Evolutionary conservation across 2,888 invertebrate species (phyloP).

Genomic region (Cryptocephalus moraei): DNA sequence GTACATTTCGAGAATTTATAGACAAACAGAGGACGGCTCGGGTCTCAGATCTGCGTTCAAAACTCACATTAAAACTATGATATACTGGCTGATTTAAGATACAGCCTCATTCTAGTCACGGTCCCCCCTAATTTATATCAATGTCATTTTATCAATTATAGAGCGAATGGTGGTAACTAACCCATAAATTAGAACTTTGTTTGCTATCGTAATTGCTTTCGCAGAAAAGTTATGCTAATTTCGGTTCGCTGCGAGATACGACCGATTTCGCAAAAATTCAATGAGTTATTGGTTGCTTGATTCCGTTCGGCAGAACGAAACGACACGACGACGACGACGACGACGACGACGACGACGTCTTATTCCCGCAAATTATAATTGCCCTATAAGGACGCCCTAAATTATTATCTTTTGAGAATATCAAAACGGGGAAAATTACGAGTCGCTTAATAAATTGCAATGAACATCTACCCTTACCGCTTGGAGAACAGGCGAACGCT

Average conservation of each 20-base stretch:
- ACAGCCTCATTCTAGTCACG: constrained; percentile 39
- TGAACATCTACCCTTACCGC: too few relatives aligned
- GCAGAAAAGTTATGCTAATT: constrained; percentile 23
- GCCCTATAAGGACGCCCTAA: too few relatives aligned
- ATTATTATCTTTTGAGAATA: too few relatives aligned
- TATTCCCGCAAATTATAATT: too few relatives aligned
- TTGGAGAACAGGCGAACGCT: too few relatives aligned
- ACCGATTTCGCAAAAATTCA: background rate
- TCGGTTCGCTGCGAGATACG: constrained; percentile 5
- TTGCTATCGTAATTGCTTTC: constrained; percentile 36
- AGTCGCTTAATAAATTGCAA: too few relatives aligned
- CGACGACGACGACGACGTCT: too few relatives aligned
- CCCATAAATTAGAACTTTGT: constrained; percentile 38
- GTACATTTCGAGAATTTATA: constrained; percentile 37
- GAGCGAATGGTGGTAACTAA: constrained; percentile 28
- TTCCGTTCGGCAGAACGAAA: too few relatives aligned
- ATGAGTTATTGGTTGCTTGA: too few relatives aligned
- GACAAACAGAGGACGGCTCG: constrained; percentile 35
- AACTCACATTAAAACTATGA: constrained; percentile 41
- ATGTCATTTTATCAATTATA: constrained; percentile 41
- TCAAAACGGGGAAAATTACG: too few relatives aligned
- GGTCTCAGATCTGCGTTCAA: constrained; percentile 35
- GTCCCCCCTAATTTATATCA: constrained; percentile 41
- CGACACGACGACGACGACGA: too few relatives aligned
- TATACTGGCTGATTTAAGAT: constrained; percentile 41